Evolutionary conservation across 2,888 invertebrate species (phyloP), one percentile per base, ranked within the genome.

Genomic region (Euspilapteryx auroguttella): DNA sequence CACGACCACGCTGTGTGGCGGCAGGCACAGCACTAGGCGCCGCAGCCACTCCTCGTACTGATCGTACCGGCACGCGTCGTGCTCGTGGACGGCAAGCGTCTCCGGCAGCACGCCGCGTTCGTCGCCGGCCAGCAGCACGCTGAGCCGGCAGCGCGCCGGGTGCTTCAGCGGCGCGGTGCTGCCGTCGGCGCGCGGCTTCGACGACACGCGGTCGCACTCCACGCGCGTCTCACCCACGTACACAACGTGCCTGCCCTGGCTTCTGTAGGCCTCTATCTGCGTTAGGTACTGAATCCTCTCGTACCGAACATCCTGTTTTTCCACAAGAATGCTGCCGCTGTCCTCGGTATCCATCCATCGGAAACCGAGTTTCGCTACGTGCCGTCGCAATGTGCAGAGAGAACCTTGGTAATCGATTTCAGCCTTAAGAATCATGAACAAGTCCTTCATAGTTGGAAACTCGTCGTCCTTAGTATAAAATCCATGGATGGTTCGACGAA

Each of bases 291-390:
- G 47, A 24, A 45, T 39, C 27, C 47, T 41, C 7, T 38, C 32
- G 23, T 38, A 48, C 34, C 46, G 36, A 13, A 38, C 32, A 15
- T 46, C 46, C 31, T 48, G 47, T 40, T 45, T 48, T 14, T 46
- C 46, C 24, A 47, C 37, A 11, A 46, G 30, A 26, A 47, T 40
- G 26, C 42, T 44, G 21, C 40, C 46, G 22, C 39, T 44, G 24
- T 46, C 44, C n/a, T 43, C 44, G 29, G 42, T 46, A 14, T 43
- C 46, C 29, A 44, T 41, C 47, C 47, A 45, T 37, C 42, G 44
- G 29, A 48, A 46, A 12, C 46, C 47, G 20, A 47, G 35, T 27
- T 41, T 47, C 3, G 38, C 36, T 2, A 48, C 42, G 26, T 45
- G 44, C 21, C 44, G 36, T 29, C 47, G 32, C 25, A 48, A 34